Conservation (phyloP, 2,888 invertebrate genomes). For the Stenodema calcarata region DNA sequence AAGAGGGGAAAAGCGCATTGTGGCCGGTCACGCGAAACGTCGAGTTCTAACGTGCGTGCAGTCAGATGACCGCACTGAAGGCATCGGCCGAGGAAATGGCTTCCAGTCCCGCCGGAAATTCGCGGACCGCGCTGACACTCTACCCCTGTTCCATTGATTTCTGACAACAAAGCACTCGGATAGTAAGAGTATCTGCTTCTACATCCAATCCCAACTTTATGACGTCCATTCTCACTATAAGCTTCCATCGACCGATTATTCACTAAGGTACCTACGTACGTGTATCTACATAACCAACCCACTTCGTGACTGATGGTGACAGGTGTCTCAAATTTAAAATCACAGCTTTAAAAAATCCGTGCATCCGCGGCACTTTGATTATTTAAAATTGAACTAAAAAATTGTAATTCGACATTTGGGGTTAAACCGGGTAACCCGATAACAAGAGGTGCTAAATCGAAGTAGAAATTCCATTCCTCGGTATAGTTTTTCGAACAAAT, state of each 20-base stretch:
- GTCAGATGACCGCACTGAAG: neutral
- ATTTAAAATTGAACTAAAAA: too few species aligned
- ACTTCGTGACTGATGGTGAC: too few species aligned
- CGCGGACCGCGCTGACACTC: neutral
- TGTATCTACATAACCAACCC: too few species aligned
- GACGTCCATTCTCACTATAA: neutral
- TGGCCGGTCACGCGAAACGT: constrained; percentile 2
- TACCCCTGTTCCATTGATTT: neutral
- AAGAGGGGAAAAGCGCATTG: neutral
- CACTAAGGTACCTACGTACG: neutral
- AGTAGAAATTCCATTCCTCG: too few species aligned
- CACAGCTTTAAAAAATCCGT: too few species aligned
- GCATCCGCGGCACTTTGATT: too few species aligned
- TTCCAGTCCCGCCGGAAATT: neutral
- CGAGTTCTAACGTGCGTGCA: neutral
- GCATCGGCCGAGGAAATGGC: neutral
- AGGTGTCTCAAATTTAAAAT: too few species aligned
- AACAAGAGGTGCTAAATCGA: too few species aligned
- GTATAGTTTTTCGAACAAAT: too few species aligned
- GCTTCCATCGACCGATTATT: neutral
- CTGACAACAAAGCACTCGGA: neutral
- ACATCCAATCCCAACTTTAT: neutral
- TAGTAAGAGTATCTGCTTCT: neutral
- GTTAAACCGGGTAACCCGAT: too few species aligned
- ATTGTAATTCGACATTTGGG: too few species aligned